Conservation (phyloP, 1,140 invertebrate genomes). For the Phocides pigmalion region DNA sequence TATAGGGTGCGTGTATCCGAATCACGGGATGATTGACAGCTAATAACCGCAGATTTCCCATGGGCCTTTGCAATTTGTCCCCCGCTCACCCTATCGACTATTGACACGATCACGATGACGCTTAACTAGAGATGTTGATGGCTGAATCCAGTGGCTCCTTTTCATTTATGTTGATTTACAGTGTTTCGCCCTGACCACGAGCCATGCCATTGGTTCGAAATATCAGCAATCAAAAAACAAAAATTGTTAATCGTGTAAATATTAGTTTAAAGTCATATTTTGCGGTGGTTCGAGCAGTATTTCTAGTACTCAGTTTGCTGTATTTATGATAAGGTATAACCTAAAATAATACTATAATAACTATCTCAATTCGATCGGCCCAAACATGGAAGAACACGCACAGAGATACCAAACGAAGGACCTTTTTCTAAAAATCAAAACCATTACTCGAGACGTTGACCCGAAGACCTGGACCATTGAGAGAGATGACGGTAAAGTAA, state of each 20-base stretch:
- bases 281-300: no score
- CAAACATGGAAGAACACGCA: conserved; percentile 32
- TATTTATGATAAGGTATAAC: no score
- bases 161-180: no score
- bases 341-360: conserved; percentile 32
- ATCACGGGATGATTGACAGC: conserved; percentile 54
- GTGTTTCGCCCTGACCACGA: no score
- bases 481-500: no score
- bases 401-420: conserved; percentile 29
- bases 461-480: no score
- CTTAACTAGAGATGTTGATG: background rate
- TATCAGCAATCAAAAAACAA: no score
- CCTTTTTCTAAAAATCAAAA: conserved; percentile 31
- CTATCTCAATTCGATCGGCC: conserved; percentile 28
- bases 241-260: no score
- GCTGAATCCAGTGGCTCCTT: no score
- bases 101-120: conserved; percentile 15
- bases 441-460: conserved; percentile 10
- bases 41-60: conserved; percentile 65
- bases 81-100: conserved; percentile 28
- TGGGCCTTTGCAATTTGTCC: conserved; percentile 51
- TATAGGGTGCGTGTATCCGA: conserved; percentile 34
- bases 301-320: no score
- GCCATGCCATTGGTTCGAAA: no score
- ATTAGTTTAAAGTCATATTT: no score